These are phyloP conservation scores for Copsychus sechellarum DNA, from an alignment of 2,113 vertebrate genomes.

Conservation along the genomic window DNA sequence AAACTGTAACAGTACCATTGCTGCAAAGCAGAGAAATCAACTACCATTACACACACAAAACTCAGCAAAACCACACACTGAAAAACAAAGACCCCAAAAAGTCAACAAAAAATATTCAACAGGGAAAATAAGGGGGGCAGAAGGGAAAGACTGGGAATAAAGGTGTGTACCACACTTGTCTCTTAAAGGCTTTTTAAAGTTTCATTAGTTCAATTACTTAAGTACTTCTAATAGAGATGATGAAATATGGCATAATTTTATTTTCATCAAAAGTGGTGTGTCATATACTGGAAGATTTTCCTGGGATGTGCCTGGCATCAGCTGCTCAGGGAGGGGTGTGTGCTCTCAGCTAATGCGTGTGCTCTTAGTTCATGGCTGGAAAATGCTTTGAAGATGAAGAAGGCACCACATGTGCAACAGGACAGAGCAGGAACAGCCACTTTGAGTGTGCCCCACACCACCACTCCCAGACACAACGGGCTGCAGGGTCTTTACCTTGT, in stretches of 20 bases:
- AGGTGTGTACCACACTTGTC: background rate
- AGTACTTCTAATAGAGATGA: conserved; percentile 47
- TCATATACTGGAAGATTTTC: conserved; percentile 37
- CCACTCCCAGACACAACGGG: background rate
- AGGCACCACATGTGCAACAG: background rate
- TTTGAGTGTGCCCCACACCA: background rate
- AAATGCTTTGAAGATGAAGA: conserved; percentile 52
- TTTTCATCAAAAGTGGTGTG: conserved; percentile 46
- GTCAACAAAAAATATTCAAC: background rate
- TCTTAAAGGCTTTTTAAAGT: conserved; percentile 12
- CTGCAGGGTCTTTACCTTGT: conserved; percentile 32
- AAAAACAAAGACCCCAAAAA: background rate
- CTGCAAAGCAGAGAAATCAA: background rate
- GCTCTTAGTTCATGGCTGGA: conserved; percentile 49
- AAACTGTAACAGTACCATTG: background rate
- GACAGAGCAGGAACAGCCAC: background rate
- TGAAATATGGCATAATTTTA: conserved; percentile 19
- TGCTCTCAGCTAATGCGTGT: background rate
- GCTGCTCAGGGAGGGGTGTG: background rate
- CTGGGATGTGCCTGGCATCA: background rate
- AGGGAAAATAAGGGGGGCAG: background rate
- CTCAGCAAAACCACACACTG: background rate
- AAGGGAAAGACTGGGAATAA: background rate
- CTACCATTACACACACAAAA: background rate
- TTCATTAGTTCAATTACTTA: conserved; percentile 48